A percentile compares a stretch with the other conserved stretches of the same genome.
These are phyloP conservation scores for Caradrina clavipalpis DNA, from an alignment of 2,888 invertebrate species.

Conservation along the genomic window DNA sequence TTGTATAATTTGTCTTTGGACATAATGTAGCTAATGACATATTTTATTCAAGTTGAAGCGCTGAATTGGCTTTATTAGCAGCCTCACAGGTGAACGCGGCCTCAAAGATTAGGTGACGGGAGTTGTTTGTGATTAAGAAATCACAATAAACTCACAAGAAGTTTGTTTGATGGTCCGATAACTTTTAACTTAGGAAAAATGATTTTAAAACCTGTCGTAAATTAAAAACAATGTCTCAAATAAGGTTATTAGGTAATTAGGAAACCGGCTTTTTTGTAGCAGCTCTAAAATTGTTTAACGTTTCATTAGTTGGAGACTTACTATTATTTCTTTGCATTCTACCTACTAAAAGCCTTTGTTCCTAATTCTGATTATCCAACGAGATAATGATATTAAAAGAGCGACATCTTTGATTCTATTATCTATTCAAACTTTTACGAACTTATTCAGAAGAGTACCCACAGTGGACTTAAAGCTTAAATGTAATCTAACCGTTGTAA, in stretches of 20 bases:
- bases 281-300: not conserved
- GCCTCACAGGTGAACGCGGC: constrained; percentile 54
- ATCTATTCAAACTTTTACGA: not conserved
- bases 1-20: constrained; percentile 80
- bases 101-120: constrained; percentile 9
- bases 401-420: not conserved
- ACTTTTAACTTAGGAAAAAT: not conserved
- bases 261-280: not conserved
- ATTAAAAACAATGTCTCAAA: not conserved
- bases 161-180: not conserved
- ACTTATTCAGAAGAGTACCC: not conserved
- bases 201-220: not conserved
- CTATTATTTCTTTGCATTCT: not conserved
- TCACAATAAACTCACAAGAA: no score
- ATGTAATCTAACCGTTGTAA: no score
- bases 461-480: no score
- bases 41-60: constrained; percentile 82
- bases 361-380: not conserved
- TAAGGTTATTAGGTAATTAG: no score
- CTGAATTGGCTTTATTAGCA: constrained; percentile 69
- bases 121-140: no score
- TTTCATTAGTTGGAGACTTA: not conserved
- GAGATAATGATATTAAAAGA: not conserved
- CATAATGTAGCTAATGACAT: constrained; percentile 85
- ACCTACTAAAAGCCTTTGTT: not conserved